A percentile compares a stretch with the other conserved stretches of the same genome.
phyloP scores from a whole-genome alignment of 1,140 invertebrate species.

The Ylistrum balloti region DNA sequence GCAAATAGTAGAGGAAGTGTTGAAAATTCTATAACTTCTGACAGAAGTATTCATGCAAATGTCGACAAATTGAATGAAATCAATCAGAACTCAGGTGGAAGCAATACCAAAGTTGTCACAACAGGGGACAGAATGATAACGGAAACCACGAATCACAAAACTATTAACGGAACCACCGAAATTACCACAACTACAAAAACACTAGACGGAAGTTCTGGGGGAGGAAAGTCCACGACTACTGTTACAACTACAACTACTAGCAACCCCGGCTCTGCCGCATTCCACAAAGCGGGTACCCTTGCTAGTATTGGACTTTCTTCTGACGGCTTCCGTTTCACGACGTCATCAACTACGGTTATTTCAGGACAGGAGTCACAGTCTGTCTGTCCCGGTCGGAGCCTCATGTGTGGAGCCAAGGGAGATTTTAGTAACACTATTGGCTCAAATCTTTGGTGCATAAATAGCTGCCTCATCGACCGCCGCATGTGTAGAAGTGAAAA shows the following conservation, averaged over 20 bases:
- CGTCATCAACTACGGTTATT: neutral
- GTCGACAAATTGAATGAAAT: neutral
- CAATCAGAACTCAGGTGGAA: neutral
- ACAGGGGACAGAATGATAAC: neutral
- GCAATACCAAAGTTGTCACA: neutral
- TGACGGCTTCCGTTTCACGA: neutral
- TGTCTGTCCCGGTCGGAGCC: neutral
- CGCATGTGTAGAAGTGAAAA: constrained; percentile 7
- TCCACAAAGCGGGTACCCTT: neutral
- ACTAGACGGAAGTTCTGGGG: neutral
- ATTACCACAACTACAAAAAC: neutral
- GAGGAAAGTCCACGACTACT: neutral
- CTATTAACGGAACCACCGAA: neutral
- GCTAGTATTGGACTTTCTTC: neutral
- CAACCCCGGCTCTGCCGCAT: neutral
- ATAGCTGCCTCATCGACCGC: neutral
- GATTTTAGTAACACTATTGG: neutral
- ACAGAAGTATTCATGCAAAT: neutral
- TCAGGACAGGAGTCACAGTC: neutral
- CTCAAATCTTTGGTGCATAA: neutral
- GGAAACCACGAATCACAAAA: neutral
- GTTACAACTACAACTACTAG: neutral
- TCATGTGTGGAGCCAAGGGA: neutral
- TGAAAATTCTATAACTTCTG: neutral
- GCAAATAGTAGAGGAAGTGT: neutral